Conservation (phyloP, 2,888 invertebrate genomes). For the Caenorhabditis sp. region DNA sequence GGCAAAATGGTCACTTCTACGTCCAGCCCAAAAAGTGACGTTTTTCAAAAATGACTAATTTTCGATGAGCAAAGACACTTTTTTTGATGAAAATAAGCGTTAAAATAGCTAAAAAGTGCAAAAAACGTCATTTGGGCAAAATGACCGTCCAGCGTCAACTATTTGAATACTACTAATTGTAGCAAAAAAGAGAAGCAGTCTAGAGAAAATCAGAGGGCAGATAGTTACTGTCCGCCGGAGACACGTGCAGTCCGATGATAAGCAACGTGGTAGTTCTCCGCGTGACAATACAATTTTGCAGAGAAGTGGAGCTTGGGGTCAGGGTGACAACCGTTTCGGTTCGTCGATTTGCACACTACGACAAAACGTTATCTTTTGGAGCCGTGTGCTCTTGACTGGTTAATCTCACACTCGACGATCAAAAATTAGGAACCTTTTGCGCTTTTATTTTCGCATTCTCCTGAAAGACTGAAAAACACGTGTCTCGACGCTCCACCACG, state of each 20-base stretch:
- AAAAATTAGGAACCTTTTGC: constrained; percentile 32
- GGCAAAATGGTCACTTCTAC: no score
- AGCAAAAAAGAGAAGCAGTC: no score
- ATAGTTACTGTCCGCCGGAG: constrained; percentile 24
- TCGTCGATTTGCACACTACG: no score
- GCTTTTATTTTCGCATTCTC: constrained; percentile 13
- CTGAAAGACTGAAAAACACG: constrained; percentile 22
- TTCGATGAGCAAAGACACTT: no score
- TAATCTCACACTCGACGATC: constrained; percentile 24
- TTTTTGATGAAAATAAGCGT: no score
- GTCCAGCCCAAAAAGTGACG: no score
- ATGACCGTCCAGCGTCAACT: no score
- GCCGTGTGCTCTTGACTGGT: constrained; percentile 5
- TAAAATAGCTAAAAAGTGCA: no score
- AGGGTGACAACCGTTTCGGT: no score
- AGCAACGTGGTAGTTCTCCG: constrained; percentile 46
- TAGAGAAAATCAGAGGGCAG: constrained; percentile 4
- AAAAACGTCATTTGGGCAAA: no score
- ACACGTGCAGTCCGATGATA: constrained; percentile 43
- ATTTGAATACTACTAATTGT: no score
- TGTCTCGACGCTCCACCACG: background rate
- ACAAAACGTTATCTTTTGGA: constrained; percentile 9
- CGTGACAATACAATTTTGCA: constrained; percentile 1
- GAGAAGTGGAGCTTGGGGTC: background rate
- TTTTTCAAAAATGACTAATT: no score